A percentile compares a stretch with the other conserved stretches of the same genome.
Evolutionary conservation across 2,888 invertebrate genomes (phyloP).

Genomic region (Muschampia plurimacula): DNA sequence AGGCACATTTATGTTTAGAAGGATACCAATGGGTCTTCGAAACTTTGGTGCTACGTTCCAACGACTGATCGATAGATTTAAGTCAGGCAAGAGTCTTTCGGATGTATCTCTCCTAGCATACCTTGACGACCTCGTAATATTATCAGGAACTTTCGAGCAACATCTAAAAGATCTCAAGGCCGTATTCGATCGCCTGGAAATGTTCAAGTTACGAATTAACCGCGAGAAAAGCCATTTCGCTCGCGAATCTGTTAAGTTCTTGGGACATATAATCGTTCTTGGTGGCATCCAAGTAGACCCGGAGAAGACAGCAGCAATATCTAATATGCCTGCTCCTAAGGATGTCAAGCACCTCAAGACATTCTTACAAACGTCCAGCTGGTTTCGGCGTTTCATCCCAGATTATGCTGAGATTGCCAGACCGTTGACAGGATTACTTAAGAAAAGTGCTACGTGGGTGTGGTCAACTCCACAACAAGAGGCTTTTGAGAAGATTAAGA

Average conservation of each 20-base stretch:
- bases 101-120: background rate
- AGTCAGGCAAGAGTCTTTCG: background rate
- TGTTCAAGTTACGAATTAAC: background rate
- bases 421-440: background rate
- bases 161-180: background rate
- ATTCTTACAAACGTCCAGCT: background rate
- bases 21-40: slow-evolving; percentile 5
- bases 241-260: background rate
- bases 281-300: background rate
- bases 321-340: background rate
- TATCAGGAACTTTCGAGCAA: background rate
- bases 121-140: background rate
- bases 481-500: background rate
- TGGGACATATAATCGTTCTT: background rate
- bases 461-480: background rate
- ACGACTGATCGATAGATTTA: background rate
- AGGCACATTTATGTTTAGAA: background rate
- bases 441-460: background rate
- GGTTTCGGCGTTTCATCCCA: background rate
- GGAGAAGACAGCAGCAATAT: background rate
- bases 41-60: background rate
- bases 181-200: background rate
- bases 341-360: background rate
- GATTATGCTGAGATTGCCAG: background rate
- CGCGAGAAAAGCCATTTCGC: background rate